Conservation (phyloP, 2,797 vertebrate species). For the Microctenopoma steveboyesi region DNA sequence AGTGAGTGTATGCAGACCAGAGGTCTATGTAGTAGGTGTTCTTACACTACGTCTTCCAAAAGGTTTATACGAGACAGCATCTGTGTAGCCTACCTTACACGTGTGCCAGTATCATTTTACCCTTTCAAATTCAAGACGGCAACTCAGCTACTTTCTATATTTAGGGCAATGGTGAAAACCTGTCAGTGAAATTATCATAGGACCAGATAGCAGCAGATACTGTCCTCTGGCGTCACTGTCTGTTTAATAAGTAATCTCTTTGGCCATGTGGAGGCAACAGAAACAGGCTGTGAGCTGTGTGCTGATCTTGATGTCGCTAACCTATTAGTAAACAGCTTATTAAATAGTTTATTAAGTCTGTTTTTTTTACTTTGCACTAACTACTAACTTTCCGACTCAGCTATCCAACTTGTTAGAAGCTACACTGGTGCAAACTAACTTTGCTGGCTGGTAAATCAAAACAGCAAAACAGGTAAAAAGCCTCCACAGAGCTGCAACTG, state of each 20-base stretch:
- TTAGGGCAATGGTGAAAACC: slow-evolving; percentile 67
- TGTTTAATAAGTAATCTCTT: neutral
- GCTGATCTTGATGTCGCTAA: neutral
- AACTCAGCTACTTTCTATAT: slow-evolving; percentile 63
- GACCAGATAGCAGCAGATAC: slow-evolving; percentile 57
- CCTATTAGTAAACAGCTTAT: neutral
- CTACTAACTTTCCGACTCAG: neutral
- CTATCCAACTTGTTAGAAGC: neutral
- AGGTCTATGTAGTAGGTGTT: slow-evolving; percentile 37
- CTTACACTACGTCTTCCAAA: slow-evolving; percentile 37
- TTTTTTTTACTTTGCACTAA: slow-evolving; percentile 3
- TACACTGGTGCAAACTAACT: neutral
- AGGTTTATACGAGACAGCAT: slow-evolving; percentile 34
- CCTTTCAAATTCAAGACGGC: slow-evolving; percentile 30
- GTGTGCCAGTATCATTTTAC: slow-evolving; percentile 33
- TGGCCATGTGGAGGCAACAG: slow-evolving; percentile 11
- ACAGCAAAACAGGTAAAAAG: neutral
- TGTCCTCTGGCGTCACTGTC: slow-evolving; percentile 33
- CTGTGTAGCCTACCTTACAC: slow-evolving; percentile 6
- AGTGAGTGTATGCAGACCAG: slow-evolving; percentile 34
- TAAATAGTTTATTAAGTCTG: neutral
- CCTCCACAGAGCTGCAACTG: neutral
- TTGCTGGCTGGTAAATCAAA: neutral
- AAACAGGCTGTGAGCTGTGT: slow-evolving; percentile 14
- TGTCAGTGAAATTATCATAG: slow-evolving; percentile 60